Base-by-base conservation (phyloP, 2,113 vertebrate species). In the Chauna torquata region DNA sequence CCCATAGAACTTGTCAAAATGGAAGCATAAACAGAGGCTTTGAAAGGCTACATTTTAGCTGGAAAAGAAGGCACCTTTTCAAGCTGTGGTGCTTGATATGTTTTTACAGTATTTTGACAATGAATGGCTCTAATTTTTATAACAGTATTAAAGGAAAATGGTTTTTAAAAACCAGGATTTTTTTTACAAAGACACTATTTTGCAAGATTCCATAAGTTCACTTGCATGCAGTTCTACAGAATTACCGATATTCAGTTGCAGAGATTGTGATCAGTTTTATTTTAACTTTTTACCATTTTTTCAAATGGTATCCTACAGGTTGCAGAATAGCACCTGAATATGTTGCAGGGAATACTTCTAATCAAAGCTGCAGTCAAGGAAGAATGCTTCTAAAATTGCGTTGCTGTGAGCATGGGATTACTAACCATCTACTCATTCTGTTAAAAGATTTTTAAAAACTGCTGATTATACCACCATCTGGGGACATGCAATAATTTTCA, bases 21-120 rank as follows among this genome's bases (percentile, higher is more conserved):
- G 40, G 61, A 92, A 89, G 71, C 15, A 27, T 72, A 92, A 97
- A 76, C 80, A 72, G 65, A 49, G 45, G 36, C 57, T 89, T 95
- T 89, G 62, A 82, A 94, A 92, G 54, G 34, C 27, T 8, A 34
- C 12, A 7, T 89, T 71, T 93, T 66, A 82, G 27, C 28, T 42
- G 42, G 57, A 94, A 89, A 81, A 93, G 74, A 82, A 87, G 87
- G n/a, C 24, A 77, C 36, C 3, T 59, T 89, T 11, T 91, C 52
- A 89, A 22, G 74, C 62, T 84, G 80, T 72, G 54, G n/a, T 92
- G 44, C 34, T 50, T 82, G 77, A 45, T 87, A 79, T 32, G 27
- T 61, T 12, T 79, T 83, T 54, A 61, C n/a, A 58, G 32, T 91
- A 30, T 89, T 92, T 92, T 74, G 57, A 69, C 61, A 86, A 49